Evolutionary conservation across 2,113 vertebrate genomes (phyloP).

Genomic region (Ahaetulla prasina): DNA sequence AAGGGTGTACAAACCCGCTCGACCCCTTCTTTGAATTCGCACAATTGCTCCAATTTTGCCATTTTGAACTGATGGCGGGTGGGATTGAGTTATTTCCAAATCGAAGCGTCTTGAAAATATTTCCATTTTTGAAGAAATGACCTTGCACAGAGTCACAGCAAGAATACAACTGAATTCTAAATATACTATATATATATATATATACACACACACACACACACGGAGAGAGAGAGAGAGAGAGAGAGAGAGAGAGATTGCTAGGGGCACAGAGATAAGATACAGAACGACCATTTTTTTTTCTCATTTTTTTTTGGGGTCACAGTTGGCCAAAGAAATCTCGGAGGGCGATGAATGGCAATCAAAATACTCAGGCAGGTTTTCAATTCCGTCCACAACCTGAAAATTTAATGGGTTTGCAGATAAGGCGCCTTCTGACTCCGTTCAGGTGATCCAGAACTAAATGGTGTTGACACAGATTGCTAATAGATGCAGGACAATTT

Average conservation of each 20-base stretch:
- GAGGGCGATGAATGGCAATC: not conserved
- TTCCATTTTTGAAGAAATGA: not conserved
- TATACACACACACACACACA: no score
- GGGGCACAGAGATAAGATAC: not conserved
- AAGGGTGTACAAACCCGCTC: not conserved
- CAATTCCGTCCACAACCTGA: not conserved
- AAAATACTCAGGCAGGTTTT: not conserved
- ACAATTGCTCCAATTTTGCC: not conserved
- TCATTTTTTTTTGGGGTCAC: not conserved
- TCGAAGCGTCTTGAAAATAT: not conserved
- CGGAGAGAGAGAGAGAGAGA: no score
- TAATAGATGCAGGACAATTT: not conserved
- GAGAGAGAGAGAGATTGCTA: not conserved
- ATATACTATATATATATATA: not conserved
- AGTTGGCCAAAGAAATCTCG: not conserved
- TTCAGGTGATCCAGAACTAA: constrained; percentile 13
- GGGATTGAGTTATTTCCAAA: not conserved
- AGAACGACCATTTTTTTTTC: not conserved
- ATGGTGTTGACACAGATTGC: constrained; percentile 4
- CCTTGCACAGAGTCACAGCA: not conserved
- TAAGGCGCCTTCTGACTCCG: not conserved
- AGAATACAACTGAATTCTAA: not conserved
- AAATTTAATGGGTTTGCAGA: constrained; percentile 9
- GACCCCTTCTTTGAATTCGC: not conserved
- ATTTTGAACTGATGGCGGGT: not conserved